Evolutionary conservation across 2,888 invertebrate genomes (phyloP).

Genomic region (Chalcis sispes): DNA sequence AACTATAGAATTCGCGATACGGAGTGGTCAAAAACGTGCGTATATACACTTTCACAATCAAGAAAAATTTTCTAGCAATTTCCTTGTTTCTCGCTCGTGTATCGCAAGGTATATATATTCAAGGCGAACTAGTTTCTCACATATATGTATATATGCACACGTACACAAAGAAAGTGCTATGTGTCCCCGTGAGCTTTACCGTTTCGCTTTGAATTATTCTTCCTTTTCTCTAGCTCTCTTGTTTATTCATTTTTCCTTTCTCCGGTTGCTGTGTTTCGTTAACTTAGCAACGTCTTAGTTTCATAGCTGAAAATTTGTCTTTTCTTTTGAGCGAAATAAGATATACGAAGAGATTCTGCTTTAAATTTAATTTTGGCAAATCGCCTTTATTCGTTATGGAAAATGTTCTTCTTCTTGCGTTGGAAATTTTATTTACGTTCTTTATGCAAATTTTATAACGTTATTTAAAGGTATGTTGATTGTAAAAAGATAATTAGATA

Average conservation of each 20-base stretch:
- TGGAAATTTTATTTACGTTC: too few species aligned
- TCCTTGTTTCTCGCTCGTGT: conserved; percentile 9
- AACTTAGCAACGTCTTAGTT: not conserved
- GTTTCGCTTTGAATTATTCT: not conserved
- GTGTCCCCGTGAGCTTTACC: too few species aligned
- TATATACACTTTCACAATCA: conserved; percentile 19
- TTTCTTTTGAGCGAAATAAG: not conserved
- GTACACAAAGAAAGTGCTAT: not conserved
- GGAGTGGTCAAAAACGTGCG: not conserved
- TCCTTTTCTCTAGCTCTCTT: conserved; percentile 1
- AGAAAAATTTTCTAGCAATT: conserved; percentile 39
- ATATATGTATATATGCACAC: not conserved
- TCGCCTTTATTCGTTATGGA: too few species aligned
- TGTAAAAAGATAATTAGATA: too few species aligned
- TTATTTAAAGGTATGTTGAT: too few species aligned
- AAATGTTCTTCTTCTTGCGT: too few species aligned
- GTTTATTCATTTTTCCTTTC: too few species aligned
- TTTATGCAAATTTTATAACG: too few species aligned
- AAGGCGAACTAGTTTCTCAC: too few species aligned
- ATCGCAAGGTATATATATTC: too few species aligned
- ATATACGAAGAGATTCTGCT: conserved; percentile 1
- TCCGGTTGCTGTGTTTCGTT: too few species aligned
- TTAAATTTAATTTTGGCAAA: not conserved
- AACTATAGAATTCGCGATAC: too few species aligned
- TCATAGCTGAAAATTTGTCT: conserved; percentile 4